These are phyloP conservation scores for Pterocles orientalis DNA, from an alignment of 2,113 vertebrate species.

Conservation along the genomic window DNA sequence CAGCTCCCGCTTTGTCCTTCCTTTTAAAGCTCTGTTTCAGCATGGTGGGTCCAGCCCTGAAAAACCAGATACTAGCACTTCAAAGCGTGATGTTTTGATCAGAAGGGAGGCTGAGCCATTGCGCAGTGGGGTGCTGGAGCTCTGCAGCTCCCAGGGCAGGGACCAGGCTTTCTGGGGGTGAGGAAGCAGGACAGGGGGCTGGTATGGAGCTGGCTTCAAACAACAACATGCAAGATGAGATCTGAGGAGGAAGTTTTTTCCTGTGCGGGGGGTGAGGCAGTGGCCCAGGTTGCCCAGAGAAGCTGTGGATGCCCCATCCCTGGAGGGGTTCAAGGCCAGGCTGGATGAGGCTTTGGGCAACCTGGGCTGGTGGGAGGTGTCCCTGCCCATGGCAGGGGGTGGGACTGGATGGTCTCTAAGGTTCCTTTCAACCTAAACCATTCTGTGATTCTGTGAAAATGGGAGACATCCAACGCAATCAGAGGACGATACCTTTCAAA, in stretches of 20 bases:
- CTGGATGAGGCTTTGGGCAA: no score
- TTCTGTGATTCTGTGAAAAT: no score
- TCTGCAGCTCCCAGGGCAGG: background rate
- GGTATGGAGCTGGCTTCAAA: background rate
- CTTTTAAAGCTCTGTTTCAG: background rate
- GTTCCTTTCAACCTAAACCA: no score
- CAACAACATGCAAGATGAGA: background rate
- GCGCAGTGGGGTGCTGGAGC: accelerated
- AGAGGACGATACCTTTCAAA: background rate
- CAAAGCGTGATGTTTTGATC: background rate
- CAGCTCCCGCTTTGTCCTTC: background rate
- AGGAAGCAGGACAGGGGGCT: background rate
- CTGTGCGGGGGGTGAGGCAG: no score
- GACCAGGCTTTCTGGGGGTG: background rate
- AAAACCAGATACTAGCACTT: background rate
- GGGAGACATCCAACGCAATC: background rate
- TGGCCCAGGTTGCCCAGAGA: no score
- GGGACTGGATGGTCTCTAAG: no score
- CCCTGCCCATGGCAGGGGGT: no score
- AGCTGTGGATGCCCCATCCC: no score
- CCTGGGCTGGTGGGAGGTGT: no score
- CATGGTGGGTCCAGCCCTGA: background rate
- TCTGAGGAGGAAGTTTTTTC: no score
- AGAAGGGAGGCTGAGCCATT: background rate
- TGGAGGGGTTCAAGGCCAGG: no score